Evolutionary conservation across 2,113 vertebrate genomes (phyloP).

Genomic region (Stigmatopora nigra): DNA sequence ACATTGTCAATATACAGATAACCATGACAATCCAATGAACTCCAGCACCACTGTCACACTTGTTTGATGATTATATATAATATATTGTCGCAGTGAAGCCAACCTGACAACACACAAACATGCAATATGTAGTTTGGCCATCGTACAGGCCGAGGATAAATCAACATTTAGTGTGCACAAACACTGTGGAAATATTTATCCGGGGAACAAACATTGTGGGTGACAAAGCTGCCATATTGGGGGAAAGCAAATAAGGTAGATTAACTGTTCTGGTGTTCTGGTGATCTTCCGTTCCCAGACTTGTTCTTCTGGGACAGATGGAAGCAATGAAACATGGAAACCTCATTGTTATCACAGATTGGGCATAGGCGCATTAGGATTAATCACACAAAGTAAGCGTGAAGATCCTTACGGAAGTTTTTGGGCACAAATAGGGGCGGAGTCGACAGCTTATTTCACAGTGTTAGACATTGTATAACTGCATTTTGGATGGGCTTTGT

Average conservation of each 20-base stretch:
- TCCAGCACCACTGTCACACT: slow-evolving; percentile 45
- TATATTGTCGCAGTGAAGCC: slow-evolving; percentile 55
- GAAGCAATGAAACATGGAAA: slow-evolving; percentile 63
- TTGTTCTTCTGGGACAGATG: slow-evolving; percentile 63
- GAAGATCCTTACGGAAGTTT: neutral
- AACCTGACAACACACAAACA: slow-evolving; percentile 57
- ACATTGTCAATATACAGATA: slow-evolving; percentile 22
- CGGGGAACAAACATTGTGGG: slow-evolving; percentile 57
- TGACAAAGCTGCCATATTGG: slow-evolving; percentile 63
- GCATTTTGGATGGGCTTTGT: no score
- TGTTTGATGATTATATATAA: slow-evolving; percentile 52
- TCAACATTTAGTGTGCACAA: slow-evolving; percentile 58
- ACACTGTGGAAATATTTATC: slow-evolving; percentile 63
- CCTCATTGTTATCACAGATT: slow-evolving; percentile 55
- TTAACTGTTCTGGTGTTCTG: slow-evolving; percentile 59
- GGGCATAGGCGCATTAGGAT: slow-evolving; percentile 42
- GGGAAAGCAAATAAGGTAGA: slow-evolving; percentile 66
- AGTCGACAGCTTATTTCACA: neutral
- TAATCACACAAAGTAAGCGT: slow-evolving; percentile 42
- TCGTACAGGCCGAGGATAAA: slow-evolving; percentile 64
- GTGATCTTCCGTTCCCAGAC: slow-evolving; percentile 55
- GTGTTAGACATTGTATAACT: no score
- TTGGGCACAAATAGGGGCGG: neutral
- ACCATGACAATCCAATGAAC: slow-evolving; percentile 29
- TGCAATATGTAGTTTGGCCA: slow-evolving; percentile 59